Evolutionary conservation across 2,797 vertebrate species (phyloP).

Genomic region (Hydrolagus colliei): DNA sequence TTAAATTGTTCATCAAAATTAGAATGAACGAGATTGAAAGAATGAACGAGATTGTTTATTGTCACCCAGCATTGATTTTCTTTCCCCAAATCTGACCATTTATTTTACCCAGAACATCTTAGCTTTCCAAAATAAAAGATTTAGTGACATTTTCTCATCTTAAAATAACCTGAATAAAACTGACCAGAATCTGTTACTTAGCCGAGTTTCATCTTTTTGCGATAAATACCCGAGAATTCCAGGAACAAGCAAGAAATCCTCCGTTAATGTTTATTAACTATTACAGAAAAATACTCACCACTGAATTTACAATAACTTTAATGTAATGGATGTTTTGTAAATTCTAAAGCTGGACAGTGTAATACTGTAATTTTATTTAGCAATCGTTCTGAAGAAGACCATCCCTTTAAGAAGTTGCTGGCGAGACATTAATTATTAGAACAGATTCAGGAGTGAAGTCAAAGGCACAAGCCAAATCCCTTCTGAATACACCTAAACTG

Average conservation of each 20-base stretch:
- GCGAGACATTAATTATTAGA: no score
- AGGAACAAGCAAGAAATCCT: background rate
- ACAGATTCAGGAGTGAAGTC: no score
- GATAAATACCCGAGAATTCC: background rate
- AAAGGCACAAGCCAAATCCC: no score
- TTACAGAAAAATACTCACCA: no score
- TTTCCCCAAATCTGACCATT: slow-evolving; percentile 41
- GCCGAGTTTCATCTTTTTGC: background rate
- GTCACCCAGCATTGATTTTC: slow-evolving; percentile 48
- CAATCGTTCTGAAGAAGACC: no score
- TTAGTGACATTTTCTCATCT: background rate
- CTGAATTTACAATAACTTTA: no score
- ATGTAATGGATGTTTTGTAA: no score
- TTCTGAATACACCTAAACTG: no score
- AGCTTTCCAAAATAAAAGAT: background rate
- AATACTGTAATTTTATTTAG: no score
- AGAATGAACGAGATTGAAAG: slow-evolving; percentile 36
- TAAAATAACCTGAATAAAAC: slow-evolving; percentile 13
- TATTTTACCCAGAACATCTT: background rate
- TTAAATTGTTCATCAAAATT: slow-evolving; percentile 45
- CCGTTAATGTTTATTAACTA: no score
- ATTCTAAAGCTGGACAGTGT: no score
- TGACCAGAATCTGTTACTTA: background rate
- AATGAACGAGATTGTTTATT: slow-evolving; percentile 40
- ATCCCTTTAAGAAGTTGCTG: no score